These are phyloP conservation scores for Trachelipus rathkii DNA, from an alignment of 1,140 invertebrate genomes.

Conservation along the genomic window DNA sequence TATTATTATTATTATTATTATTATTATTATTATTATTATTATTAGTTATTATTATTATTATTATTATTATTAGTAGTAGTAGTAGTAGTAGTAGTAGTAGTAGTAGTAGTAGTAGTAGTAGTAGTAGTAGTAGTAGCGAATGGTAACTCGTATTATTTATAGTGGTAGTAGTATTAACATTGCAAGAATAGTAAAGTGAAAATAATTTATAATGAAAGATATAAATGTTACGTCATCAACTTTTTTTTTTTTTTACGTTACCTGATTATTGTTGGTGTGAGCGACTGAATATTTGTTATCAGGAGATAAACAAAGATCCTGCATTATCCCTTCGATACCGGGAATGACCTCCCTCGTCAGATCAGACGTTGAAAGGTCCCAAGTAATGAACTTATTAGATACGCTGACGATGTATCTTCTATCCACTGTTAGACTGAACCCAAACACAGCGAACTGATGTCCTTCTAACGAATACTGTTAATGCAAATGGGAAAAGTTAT, in stretches of 20 bases:
- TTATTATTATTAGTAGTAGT: too few species aligned
- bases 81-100: too few species aligned
- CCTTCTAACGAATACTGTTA: conserved; percentile 90
- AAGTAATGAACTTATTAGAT: conserved; percentile 95
- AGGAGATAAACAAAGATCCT: conserved; percentile 85
- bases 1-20: too few species aligned
- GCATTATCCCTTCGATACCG: conserved; percentile 91
- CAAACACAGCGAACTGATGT: conserved; percentile 96
- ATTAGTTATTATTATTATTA: too few species aligned
- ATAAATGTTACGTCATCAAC: background rate
- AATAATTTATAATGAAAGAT: too few species aligned
- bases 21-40: too few species aligned
- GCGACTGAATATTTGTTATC: conserved; percentile 95
- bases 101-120: too few species aligned
- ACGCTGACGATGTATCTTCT: conserved; percentile 91
- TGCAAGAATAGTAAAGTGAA: too few species aligned
- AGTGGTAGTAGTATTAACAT: too few species aligned
- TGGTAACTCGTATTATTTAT: too few species aligned
- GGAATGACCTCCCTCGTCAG: conserved; percentile 85
- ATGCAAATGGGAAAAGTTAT: background rate
- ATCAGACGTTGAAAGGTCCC: conserved; percentile 92
- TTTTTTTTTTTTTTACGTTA: conserved; percentile 49
- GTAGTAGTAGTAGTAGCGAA: too few species aligned
- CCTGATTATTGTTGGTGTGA: conserved; percentile 92
- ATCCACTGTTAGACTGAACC: conserved; percentile 85